Evolutionary conservation across 2,797 vertebrate species (phyloP), one percentile per base, ranked within the genome.

Genomic region (Cirrhinus molitorella): DNA sequence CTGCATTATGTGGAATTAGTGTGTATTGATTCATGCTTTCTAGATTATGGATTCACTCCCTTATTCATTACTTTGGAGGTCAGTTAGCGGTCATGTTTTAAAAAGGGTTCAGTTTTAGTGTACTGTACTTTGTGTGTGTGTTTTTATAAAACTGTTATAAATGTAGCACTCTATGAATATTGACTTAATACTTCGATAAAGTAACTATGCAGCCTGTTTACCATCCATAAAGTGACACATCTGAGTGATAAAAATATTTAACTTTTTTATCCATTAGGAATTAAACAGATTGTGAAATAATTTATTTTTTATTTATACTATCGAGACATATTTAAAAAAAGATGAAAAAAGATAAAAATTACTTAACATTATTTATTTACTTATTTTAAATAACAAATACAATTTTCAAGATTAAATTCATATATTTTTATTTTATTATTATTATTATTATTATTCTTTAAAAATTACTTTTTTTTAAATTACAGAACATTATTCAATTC

Each of bases 1-100:
- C 76, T 85, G 80, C 86, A 89, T 87, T 90, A 83, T 88, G 85
- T 79, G 76, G 84, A 87, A 86, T 88, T 86, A 86, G 83, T 68
- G 51, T 76, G 65, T 88, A 90, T 90, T 89, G 89, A 90, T 90
- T 87, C 55, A 85, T 87, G 73, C 88, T 80, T 59, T 86, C 65
- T 80, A 79, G 70, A 86, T 79, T 86, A 89, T 89, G 76, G 86
- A 90, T 89, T 79, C 84, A 79, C 79, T 80, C 57, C 71, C 76
- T 86, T 85, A 88, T 85, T 90, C 84, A 85, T 88, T 87, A 85
- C 85, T 86, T 73, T 66, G 47, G 85, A 87, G 86, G 86, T 88
- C 84, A 85, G 83, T 65, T 45, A 76, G 79, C 25, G 78, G 85
- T 80, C 84, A 84, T 87, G 75, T 83, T 73, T 75, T 74, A 79